Conservation (phyloP, 2,797 vertebrate species). For the Syncerus caffer region DNA sequence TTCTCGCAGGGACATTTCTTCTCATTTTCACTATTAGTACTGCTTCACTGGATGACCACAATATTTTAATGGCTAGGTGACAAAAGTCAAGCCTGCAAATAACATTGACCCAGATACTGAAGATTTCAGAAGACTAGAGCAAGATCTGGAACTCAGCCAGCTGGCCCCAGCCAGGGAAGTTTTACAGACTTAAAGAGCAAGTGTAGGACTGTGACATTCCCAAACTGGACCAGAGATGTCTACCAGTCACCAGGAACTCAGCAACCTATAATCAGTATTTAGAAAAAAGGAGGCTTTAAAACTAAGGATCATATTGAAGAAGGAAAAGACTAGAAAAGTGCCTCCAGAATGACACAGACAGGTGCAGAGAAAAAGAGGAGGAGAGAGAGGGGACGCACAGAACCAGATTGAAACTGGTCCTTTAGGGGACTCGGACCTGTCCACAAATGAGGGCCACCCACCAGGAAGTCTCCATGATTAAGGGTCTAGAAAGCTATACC, state of each 20-base stretch:
- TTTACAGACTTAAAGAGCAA: background rate
- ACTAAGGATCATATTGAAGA: background rate
- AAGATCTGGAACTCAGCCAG: background rate
- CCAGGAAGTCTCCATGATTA: background rate
- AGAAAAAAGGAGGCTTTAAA: background rate
- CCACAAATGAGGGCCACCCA: background rate
- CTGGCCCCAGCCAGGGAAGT: background rate
- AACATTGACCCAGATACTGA: conserved; percentile 39
- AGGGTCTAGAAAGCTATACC: background rate
- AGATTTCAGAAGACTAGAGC: conserved; percentile 38
- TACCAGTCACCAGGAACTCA: background rate
- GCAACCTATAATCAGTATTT: background rate
- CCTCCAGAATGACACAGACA: background rate
- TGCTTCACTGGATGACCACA: background rate
- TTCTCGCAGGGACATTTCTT: background rate
- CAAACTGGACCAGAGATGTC: background rate
- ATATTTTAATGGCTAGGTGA: background rate
- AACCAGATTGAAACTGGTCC: background rate
- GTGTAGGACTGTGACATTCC: background rate
- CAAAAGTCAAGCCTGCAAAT: conserved; percentile 40
- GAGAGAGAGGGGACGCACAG: background rate
- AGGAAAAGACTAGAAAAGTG: background rate
- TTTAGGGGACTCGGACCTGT: background rate
- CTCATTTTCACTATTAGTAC: conserved; percentile 12
- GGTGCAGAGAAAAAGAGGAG: background rate